phyloP scores from a whole-genome alignment of 2,797 vertebrate species.

The Pseudopleuronectes americanus region DNA sequence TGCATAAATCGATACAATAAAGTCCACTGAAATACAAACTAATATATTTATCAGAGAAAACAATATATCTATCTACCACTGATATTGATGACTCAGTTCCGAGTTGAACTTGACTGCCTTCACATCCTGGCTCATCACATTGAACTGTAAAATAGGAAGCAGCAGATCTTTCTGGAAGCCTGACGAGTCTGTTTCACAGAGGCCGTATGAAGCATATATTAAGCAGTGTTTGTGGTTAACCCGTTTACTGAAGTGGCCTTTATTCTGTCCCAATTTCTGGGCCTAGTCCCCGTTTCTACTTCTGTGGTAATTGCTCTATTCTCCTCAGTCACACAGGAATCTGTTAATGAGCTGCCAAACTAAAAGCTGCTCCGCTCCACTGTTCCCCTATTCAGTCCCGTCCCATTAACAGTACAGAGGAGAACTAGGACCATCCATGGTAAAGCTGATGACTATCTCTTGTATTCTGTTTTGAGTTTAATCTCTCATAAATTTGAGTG shows the following conservation, averaged over 20 bases:
- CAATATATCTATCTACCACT: too few relatives aligned
- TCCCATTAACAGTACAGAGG: constrained; percentile 23
- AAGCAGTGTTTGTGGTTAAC: constrained; percentile 32
- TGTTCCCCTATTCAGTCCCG: constrained; percentile 30
- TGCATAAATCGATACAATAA: not conserved
- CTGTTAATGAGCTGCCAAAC: constrained; percentile 72
- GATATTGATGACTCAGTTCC: not conserved
- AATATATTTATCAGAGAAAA: not conserved
- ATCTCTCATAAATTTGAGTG: not conserved
- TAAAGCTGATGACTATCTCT: not conserved
- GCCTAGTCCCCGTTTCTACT: constrained; percentile 21
- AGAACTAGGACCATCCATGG: not conserved
- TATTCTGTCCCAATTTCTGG: constrained; percentile 23
- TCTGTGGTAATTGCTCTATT: constrained; percentile 63
- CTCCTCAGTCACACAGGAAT: constrained; percentile 67
- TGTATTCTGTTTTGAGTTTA: not conserved
- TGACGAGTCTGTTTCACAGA: not conserved
- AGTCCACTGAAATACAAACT: not conserved
- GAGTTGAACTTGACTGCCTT: not conserved
- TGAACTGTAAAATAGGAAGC: not conserved
- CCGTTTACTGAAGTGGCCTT: constrained; percentile 34
- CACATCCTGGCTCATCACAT: not conserved
- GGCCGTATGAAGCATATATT: constrained; percentile 11
- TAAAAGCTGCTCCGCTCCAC: constrained; percentile 37
- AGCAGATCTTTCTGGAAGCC: constrained; percentile 1